Conservation (phyloP, 2,797 vertebrate genomes). For the Notoglanidium macrostoma region DNA sequence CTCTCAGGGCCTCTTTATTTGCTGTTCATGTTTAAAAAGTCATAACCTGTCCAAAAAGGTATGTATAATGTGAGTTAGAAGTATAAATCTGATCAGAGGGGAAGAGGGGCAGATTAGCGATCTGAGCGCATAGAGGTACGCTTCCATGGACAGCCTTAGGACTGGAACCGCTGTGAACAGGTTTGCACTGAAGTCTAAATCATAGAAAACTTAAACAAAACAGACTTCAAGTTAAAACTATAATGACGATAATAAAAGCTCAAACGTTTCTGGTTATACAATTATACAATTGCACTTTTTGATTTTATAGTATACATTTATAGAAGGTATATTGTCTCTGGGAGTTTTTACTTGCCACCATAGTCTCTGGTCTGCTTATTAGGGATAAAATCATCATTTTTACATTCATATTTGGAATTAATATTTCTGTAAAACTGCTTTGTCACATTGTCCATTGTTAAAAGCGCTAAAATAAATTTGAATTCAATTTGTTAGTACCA, state of each 20-base stretch:
- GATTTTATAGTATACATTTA: too few species aligned
- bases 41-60: constrained; percentile 50
- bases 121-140: background rate
- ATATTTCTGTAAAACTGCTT: too few species aligned
- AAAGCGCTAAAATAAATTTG: too few species aligned
- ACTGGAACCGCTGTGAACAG: background rate
- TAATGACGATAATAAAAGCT: background rate
- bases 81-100: constrained; percentile 17
- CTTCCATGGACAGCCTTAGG: background rate
- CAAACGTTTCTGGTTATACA: too few species aligned
- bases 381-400: too few species aligned
- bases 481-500: background rate
- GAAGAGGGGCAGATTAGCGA: background rate
- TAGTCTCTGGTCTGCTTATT: too few species aligned
- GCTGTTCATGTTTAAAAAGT: constrained; percentile 60
- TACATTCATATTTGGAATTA: too few species aligned
- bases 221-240: background rate
- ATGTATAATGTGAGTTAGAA: constrained; percentile 42
- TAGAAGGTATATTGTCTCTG: too few species aligned
- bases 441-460: too few species aligned
- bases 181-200: background rate
- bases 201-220: background rate
- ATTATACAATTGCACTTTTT: too few species aligned
- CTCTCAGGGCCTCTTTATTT: constrained; percentile 53
- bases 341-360: too few species aligned